Base-by-base conservation (phyloP, 1,140 invertebrate species). In the Aphelenchoides besseyi region DNA sequence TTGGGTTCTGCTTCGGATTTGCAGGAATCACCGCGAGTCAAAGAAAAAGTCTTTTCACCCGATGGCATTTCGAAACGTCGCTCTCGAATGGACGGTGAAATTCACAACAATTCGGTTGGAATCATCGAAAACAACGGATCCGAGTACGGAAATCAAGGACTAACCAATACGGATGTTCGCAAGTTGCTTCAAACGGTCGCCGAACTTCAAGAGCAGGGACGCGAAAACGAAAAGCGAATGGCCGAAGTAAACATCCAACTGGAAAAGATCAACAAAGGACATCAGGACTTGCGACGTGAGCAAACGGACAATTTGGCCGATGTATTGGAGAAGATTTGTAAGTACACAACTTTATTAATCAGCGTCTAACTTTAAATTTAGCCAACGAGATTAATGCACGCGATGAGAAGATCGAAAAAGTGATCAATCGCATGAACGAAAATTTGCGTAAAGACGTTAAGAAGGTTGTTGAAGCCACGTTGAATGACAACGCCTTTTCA, bases 291-390 rank as follows among this genome's bases (percentile, higher is more conserved):
- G 32, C 48, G 73, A 1, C 35, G 61, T 29, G 53, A 68, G 12
- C 73, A 74, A 35, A 67, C 63, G 8, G 73, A 74, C 62, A 74
- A 74, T 63, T 69, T 74, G 70, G 57, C 73, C 8, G 70, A 74
- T 64, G 73, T 76, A 12, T 64, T 74, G 26, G 70, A 74, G 41
- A 74, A 74, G 33, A 74, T 74, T 64, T 74, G 72, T 74, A 9
- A 70, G 57, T 71, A 8, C 8, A 9, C 23, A 23, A 57, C 5
- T 3, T 57, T 57, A 18, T 8, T 3, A 3, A 9, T 57, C 8
- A 57, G 5, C 5, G 5, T 23, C 5, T 3, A 3, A 57, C 5
- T 57, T 23, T 23, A 57, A 5, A 57, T 57, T 68, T 32, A 70
- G 70, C 73, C 3, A 74, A 74, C 48, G 73, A 74, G 37, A 35